Conservation (phyloP, 1,140 invertebrate genomes). For the Lordiphosa clarofinis region DNA sequence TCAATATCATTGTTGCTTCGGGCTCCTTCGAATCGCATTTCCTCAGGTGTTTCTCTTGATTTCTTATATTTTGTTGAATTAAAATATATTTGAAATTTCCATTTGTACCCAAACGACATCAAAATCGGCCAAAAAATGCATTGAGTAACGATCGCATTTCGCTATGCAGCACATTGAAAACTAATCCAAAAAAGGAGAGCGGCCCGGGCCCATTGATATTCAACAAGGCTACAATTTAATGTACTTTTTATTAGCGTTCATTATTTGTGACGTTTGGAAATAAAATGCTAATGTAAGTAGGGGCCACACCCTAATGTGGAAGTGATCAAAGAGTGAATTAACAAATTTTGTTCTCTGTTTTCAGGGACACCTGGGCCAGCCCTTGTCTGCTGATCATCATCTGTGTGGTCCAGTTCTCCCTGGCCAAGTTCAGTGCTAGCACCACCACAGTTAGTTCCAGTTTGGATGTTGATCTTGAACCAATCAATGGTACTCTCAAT, state of each 20-base stretch:
- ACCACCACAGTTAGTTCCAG: conserved; percentile 27
- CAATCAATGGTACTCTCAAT: conserved; percentile 81
- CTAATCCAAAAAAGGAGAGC: conserved; percentile 9
- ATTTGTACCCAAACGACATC: not conserved
- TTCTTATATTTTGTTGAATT: conserved; percentile 35
- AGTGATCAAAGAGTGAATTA: not conserved
- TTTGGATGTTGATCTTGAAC: conserved; percentile 73
- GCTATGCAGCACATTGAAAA: no score
- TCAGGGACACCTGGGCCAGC: conserved; percentile 3
- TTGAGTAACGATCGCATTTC: not conserved
- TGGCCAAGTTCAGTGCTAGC: conserved; percentile 20
- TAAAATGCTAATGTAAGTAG: conserved; percentile 25
- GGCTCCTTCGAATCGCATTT: conserved; percentile 25
- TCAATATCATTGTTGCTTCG: not conserved
- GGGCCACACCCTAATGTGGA: not conserved
- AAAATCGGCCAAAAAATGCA: conserved; percentile 22
- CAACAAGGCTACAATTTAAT: conserved; percentile 18
- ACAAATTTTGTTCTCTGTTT: not conserved
- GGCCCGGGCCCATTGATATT: conserved; percentile 27
- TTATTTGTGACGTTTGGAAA: conserved; percentile 8
- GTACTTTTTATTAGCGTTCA: conserved; percentile 16
- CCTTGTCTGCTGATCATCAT: not conserved
- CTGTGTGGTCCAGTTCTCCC: not conserved
- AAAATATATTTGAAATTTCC: conserved; percentile 11
- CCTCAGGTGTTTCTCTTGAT: conserved; percentile 42